These are phyloP conservation scores for Itoplectis maculator DNA, from an alignment of 2,888 invertebrate species.

Conservation along the genomic window DNA sequence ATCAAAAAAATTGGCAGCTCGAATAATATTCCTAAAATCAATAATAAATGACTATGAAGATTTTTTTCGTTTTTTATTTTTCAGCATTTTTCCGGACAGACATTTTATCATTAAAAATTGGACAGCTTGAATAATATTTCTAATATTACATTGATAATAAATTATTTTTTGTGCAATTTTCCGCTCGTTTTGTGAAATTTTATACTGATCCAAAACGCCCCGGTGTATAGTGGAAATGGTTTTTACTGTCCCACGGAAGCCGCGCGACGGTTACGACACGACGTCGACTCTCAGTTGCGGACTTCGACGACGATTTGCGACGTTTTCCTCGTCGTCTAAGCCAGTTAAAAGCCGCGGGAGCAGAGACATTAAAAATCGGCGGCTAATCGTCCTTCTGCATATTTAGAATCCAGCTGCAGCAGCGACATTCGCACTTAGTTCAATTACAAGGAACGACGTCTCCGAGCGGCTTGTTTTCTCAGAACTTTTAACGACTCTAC, in stretches of 20 bases:
- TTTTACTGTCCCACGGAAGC: constrained; percentile 4
- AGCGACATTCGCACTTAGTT: constrained; percentile 71
- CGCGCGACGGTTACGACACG: neutral
- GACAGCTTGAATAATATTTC: too few relatives aligned
- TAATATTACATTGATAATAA: too few relatives aligned
- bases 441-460: constrained; percentile 64
- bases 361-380: constrained; percentile 76
- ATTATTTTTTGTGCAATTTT: too few relatives aligned
- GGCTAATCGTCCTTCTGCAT: constrained; percentile 68
- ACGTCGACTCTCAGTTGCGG: constrained; percentile 1
- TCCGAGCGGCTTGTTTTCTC: constrained; percentile 57
- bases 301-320: constrained; percentile 4
- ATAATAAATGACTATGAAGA: too few relatives aligned
- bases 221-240: neutral
- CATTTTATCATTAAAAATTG: too few relatives aligned
- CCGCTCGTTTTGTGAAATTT: too few relatives aligned
- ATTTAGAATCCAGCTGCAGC: constrained; percentile 22
- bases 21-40: too few relatives aligned
- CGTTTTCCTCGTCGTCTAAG: neutral
- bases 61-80: too few relatives aligned
- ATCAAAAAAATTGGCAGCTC: too few relatives aligned
- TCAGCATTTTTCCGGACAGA: too few relatives aligned
- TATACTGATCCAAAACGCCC: neutral
- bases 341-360: constrained; percentile 34
- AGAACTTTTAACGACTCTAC: constrained; percentile 61